A percentile compares a stretch with the other conserved stretches of the same genome.
phyloP scores from a whole-genome alignment of 2,888 invertebrate species.

The Pasiphila rectangulata region DNA sequence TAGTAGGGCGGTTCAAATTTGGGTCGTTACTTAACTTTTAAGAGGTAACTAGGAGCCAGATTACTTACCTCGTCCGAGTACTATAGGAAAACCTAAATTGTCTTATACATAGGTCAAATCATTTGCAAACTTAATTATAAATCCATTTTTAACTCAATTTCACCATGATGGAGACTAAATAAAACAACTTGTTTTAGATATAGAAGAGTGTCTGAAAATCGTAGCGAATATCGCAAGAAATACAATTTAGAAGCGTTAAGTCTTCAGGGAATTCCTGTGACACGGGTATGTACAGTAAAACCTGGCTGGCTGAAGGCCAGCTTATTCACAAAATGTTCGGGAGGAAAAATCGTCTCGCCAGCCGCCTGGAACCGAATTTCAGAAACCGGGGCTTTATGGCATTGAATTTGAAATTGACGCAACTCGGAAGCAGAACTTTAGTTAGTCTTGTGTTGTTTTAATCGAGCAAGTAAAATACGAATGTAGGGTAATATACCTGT shows the following conservation, averaged over 20 bases:
- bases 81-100: too few relatives aligned
- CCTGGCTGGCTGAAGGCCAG: slow-evolving; percentile 26
- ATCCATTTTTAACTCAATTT: too few relatives aligned
- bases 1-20: too few relatives aligned
- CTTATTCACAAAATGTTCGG: slow-evolving; percentile 25
- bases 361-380: slow-evolving; percentile 32
- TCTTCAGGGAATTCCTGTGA: slow-evolving; percentile 7
- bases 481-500: slow-evolving; percentile 19
- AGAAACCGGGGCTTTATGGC: slow-evolving; percentile 37
- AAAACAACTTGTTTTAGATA: too few relatives aligned
- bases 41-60: too few relatives aligned
- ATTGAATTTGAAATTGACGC: slow-evolving; percentile 30
- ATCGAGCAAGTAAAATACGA: slow-evolving; percentile 24
- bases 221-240: neutral
- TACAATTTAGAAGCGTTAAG: slow-evolving; percentile 3
- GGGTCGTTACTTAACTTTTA: too few relatives aligned
- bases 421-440: slow-evolving; percentile 10
- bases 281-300: slow-evolving; percentile 12
- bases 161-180: too few relatives aligned
- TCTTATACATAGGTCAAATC: too few relatives aligned
- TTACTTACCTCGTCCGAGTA: too few relatives aligned
- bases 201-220: neutral
- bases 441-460: slow-evolving; percentile 19
- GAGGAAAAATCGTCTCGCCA: slow-evolving; percentile 35
- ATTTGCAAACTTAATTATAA: too few relatives aligned